Evolutionary conservation across 2,888 invertebrate species (phyloP).

Genomic region (Platerodrilus igneus): DNA sequence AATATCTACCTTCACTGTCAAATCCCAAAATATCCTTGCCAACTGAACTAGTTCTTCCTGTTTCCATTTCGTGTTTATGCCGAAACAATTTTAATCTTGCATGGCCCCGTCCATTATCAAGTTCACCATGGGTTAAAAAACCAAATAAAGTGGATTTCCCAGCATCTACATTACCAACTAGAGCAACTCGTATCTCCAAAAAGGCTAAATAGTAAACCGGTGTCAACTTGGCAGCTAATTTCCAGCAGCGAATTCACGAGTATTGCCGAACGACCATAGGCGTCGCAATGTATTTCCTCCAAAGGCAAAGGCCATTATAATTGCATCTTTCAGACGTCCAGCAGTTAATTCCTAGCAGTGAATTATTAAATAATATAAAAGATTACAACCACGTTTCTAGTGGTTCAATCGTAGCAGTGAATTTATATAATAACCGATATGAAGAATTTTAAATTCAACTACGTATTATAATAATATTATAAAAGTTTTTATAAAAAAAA

Average conservation of each 20-base stretch:
- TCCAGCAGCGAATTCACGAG: slow-evolving; percentile 92
- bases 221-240: slow-evolving; percentile 76
- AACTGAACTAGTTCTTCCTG: slow-evolving; percentile 96
- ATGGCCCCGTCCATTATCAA: slow-evolving; percentile 95
- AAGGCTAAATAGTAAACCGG: slow-evolving; percentile 62
- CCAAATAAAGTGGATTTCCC: slow-evolving; percentile 97
- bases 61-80: slow-evolving; percentile 98
- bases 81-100: slow-evolving; percentile 93
- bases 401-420: too few species aligned
- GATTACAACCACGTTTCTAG: too few species aligned
- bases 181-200: slow-evolving; percentile 94
- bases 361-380: too few species aligned
- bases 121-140: slow-evolving; percentile 94
- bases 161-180: slow-evolving; percentile 99
- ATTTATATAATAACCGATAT: too few species aligned
- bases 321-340: too few species aligned
- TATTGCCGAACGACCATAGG: too few species aligned
- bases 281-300: too few species aligned
- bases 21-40: slow-evolving; percentile 99
- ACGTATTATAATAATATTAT: too few species aligned
- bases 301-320: too few species aligned
- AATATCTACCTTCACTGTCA: slow-evolving; percentile 75
- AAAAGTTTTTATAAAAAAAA: too few species aligned
- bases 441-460: too few species aligned
- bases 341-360: slow-evolving; percentile 66